A percentile compares a stretch with the other conserved stretches of the same genome.
phyloP scores from a whole-genome alignment of 2,797 vertebrate species.

The Tokudaia muenninki region DNA sequence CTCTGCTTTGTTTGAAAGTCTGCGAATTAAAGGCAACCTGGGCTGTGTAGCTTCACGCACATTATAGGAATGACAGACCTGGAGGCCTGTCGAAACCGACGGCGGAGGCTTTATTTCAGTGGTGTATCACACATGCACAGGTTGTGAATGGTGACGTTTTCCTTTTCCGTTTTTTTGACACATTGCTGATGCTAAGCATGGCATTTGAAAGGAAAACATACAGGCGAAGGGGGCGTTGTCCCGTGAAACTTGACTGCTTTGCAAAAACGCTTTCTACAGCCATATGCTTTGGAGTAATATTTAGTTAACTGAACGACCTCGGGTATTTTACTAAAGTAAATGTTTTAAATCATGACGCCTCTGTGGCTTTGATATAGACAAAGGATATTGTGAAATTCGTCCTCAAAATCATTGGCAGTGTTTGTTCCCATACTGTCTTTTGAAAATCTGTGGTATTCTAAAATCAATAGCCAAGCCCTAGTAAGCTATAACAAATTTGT shows the following conservation, averaged over 20 bases:
- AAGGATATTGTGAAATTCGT: background rate
- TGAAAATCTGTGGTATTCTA: background rate
- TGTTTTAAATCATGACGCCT: conserved; percentile 50
- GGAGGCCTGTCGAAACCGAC: background rate
- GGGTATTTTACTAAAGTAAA: conserved; percentile 60
- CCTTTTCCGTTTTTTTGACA: background rate
- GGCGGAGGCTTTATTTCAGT: background rate
- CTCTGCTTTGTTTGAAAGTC: conserved; percentile 12
- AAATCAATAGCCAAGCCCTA: background rate
- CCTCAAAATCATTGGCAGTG: background rate
- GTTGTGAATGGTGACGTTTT: background rate
- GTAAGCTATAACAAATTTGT: background rate
- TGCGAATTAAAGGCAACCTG: background rate
- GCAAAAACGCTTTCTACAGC: conserved; percentile 20
- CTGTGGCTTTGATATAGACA: conserved; percentile 23
- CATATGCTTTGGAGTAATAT: conserved; percentile 34
- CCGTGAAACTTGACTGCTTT: conserved; percentile 46
- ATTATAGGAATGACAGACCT: background rate
- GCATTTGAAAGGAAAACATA: background rate
- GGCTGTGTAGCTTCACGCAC: background rate
- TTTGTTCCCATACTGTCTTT: background rate
- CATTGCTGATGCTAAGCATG: background rate
- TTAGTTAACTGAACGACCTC: conserved; percentile 52
- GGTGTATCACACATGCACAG: background rate
- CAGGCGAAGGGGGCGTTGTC: background rate